phyloP scores from a whole-genome alignment of 2,888 invertebrate genomes.

The Nasonovia ribisnigri region DNA sequence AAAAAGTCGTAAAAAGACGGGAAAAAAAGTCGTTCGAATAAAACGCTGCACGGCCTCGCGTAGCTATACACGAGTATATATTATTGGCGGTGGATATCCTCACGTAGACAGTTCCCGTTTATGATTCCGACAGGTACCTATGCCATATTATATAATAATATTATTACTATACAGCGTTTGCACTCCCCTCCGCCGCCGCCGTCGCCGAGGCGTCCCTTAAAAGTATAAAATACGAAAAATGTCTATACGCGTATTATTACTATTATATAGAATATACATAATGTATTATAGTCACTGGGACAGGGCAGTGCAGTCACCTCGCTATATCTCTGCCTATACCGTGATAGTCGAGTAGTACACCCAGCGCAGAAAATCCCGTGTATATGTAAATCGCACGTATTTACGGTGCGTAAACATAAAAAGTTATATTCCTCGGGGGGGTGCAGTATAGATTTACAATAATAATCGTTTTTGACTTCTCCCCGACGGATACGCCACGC shows the following conservation, averaged over 20 bases:
- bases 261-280: not conserved
- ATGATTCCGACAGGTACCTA: not conserved
- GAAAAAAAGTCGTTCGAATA: not conserved
- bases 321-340: not conserved
- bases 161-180: not conserved
- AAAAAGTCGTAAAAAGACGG: constrained; percentile 45
- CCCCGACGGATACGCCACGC: not conserved
- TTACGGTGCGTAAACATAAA: constrained; percentile 36
- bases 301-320: not conserved
- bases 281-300: not conserved
- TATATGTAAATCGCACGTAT: constrained; percentile 42
- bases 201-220: not conserved
- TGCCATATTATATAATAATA: not conserved
- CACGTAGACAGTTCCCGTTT: constrained; percentile 4
- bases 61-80: not conserved
- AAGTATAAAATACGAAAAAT: constrained; percentile 1
- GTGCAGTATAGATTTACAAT: constrained; percentile 40
- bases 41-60: constrained; percentile 23
- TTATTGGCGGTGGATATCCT: not conserved
- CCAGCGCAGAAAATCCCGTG: not conserved
- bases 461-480: constrained; percentile 31
- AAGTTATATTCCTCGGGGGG: constrained; percentile 20
- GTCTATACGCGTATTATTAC: not conserved
- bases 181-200: not conserved
- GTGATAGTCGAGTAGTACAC: not conserved